Percentiles rank a stretch among this genome's conserved stretches.
Conservation (phyloP, 2,113 vertebrate genomes). For the Anolis carolinensis region DNA sequence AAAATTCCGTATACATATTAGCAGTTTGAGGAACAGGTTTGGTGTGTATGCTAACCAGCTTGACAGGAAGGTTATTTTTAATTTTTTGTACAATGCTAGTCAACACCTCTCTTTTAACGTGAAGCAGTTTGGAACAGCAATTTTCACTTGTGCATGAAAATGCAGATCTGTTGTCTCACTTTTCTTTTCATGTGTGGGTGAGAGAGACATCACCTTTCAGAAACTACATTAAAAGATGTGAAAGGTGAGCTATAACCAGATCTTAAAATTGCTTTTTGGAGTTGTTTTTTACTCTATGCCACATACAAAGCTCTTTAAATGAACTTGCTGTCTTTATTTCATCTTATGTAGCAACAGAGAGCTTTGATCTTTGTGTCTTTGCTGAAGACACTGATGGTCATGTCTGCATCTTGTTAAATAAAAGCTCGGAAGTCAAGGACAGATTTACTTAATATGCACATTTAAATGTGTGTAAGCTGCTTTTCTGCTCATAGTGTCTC, state of each 20-base stretch:
- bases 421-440: background rate
- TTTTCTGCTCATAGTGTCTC: background rate
- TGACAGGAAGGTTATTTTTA: constrained; percentile 51
- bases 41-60: constrained; percentile 44
- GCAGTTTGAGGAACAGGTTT: constrained; percentile 43
- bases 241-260: constrained; percentile 18
- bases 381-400: background rate
- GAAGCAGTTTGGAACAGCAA: constrained; percentile 51
- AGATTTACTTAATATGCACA: background rate
- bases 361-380: background rate
- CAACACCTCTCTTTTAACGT: constrained; percentile 40
- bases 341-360: background rate
- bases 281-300: background rate
- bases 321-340: background rate
- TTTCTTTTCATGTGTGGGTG: background rate
- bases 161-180: constrained; percentile 49
- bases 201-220: constrained; percentile 12
- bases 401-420: background rate
- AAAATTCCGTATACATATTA: constrained; percentile 30
- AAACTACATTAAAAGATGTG: constrained; percentile 28
- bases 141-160: constrained; percentile 55
- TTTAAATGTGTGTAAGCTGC: background rate
- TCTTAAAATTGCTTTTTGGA: background rate
- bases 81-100: constrained; percentile 43
- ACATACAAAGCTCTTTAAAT: constrained; percentile 20